These are phyloP conservation scores for Patagioenas fasciata DNA, from an alignment of 2,113 vertebrate genomes.

Conservation along the genomic window DNA sequence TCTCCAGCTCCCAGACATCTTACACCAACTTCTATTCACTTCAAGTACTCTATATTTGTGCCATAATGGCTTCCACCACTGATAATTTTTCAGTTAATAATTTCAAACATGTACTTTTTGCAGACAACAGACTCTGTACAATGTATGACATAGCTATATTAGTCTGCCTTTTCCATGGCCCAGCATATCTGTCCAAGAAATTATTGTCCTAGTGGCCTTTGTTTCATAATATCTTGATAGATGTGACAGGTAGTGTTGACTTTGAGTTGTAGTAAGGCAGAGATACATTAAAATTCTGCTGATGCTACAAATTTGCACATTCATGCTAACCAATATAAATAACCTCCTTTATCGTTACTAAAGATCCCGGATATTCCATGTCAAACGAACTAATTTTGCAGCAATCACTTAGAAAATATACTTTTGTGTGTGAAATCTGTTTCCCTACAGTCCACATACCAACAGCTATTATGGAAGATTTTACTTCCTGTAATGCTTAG, in stretches of 20 bases:
- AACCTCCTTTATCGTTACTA: neutral
- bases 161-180: neutral
- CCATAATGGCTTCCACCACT: neutral
- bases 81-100: neutral
- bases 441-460: neutral
- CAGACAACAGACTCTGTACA: neutral
- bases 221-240: neutral
- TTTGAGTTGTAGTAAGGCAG: neutral
- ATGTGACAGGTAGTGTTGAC: neutral
- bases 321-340: neutral
- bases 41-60: neutral
- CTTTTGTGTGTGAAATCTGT: neutral
- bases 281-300: neutral
- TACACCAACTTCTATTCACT: neutral
- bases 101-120: neutral
- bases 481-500: neutral
- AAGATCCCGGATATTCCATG: neutral
- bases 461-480: neutral
- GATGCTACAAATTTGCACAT: neutral
- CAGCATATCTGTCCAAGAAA: neutral
- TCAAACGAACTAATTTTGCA: neutral
- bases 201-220: neutral
- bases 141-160: fast-evolving
- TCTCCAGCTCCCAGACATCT: neutral
- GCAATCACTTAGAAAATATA: neutral